Conservation (phyloP, 2,888 invertebrate genomes). For the Escarpia spicata region DNA sequence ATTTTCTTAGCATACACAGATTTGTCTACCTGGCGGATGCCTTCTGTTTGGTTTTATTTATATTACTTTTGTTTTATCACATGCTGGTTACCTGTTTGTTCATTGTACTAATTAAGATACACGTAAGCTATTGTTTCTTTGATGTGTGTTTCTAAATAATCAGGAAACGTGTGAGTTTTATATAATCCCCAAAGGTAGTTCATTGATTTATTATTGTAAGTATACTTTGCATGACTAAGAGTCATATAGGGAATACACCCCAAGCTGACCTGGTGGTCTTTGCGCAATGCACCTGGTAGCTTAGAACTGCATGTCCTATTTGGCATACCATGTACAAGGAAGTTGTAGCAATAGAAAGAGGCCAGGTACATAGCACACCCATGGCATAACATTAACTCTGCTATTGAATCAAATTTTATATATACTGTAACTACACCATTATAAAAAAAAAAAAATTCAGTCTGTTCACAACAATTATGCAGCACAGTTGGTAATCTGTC, state of each 20-base stretch:
- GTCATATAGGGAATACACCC: neutral
- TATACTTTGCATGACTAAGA: neutral
- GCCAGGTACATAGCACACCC: neutral
- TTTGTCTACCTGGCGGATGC: neutral
- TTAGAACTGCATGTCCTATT: neutral
- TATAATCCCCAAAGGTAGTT: neutral
- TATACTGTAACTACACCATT: too few relatives aligned
- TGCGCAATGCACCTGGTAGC: neutral
- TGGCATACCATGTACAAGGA: neutral
- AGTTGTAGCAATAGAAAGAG: neutral
- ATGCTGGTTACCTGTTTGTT: neutral
- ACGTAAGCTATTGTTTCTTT: neutral
- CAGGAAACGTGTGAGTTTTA: neutral
- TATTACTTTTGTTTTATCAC: neutral
- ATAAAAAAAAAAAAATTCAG: too few relatives aligned
- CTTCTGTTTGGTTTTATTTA: neutral
- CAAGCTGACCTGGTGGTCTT: neutral
- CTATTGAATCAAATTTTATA: neutral
- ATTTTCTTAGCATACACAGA: neutral
- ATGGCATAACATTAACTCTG: neutral
- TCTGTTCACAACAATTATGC: neutral
- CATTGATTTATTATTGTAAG: neutral
- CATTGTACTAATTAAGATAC: neutral
- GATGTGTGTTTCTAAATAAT: too few relatives aligned
- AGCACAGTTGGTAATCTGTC: neutral